Base-by-base conservation (phyloP, 2,113 vertebrate species). In the Diphyllodes magnificus region DNA sequence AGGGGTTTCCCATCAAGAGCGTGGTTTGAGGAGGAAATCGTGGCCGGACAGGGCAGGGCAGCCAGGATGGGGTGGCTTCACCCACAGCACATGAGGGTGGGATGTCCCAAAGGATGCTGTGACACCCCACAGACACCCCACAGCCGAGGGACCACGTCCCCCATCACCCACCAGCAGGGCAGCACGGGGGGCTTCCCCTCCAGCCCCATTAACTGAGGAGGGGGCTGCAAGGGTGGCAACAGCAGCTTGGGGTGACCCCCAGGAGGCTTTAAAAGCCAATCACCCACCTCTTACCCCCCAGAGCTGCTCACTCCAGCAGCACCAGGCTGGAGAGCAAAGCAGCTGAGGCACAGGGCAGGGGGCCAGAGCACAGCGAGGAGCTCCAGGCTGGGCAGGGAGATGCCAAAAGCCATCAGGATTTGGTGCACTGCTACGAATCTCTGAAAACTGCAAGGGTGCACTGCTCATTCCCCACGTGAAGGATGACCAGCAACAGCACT, bases 71-170 rank as follows among this genome's bases (percentile, higher is more conserved):
- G 45, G 45, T 8, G 14, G 27, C 59, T 69, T 35, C 49, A 72
- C 7, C 45, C 14, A 4, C 37, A 82, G 33, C 56, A 71, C 54
- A 4, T 4, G 2, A 4, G 56, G 28, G 6, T 71, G 42, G 18
- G 27, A 35, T 27, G 63, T 42, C 45, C 63, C 63, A 56, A 28
- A 65, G 61, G 61, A 39, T 35, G 44, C 28, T 6, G 2, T 72
- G 44, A 53, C 61, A 82, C 15, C 35, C 15, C 3, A 6, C 30
- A 63, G 49, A 39, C 1, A 7, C 19, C 27, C 61, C 17, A 11
- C 0, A 0, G 39, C 23, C 0, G 0, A 73, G 28, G 31, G 20
- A 39, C 22, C 33, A 5, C 6, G 11, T 49, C 53, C 10, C 59
- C 54, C 25, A n/a, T 24, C 70, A 33, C 25, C n/a, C 39, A 28